Percentiles rank a stretch among this genome's conserved stretches.
phyloP scores from a whole-genome alignment of 2,888 invertebrate genomes.

The Onchidella celtica region DNA sequence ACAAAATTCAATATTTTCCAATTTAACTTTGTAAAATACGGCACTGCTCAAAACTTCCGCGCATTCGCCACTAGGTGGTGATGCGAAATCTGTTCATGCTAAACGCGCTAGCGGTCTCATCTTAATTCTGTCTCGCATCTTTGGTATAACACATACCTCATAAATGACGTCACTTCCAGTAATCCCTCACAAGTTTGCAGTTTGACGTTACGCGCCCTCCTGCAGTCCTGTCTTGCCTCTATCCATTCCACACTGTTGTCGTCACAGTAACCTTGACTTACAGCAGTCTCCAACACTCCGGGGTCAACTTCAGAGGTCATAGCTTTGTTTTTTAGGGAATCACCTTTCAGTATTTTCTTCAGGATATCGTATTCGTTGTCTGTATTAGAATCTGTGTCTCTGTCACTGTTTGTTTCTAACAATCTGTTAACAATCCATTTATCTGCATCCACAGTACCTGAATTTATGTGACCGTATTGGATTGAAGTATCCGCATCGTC shows the following conservation, averaged over 20 bases:
- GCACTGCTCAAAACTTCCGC: too few species aligned
- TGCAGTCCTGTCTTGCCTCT: not conserved
- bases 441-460: not conserved
- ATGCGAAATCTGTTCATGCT: too few species aligned
- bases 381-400: not conserved
- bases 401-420: too few species aligned
- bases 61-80: too few species aligned
- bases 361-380: not conserved
- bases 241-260: not conserved
- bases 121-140: too few species aligned
- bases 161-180: not conserved
- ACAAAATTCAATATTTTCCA: too few species aligned
- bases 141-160: slow-evolving; percentile 7
- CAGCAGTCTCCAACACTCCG: not conserved
- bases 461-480: not conserved
- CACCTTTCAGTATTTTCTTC: not conserved
- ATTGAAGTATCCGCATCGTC: too few species aligned
- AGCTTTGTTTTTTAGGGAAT: not conserved
- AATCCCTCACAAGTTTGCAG: not conserved
- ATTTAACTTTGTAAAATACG: too few species aligned
- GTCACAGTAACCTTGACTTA: not conserved
- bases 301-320: not conserved
- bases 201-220: not conserved
- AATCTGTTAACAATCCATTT: too few species aligned
- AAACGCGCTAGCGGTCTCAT: too few species aligned